Evolutionary conservation across 2,113 vertebrate species (phyloP).

Genomic region (Syngnathus floridae): DNA sequence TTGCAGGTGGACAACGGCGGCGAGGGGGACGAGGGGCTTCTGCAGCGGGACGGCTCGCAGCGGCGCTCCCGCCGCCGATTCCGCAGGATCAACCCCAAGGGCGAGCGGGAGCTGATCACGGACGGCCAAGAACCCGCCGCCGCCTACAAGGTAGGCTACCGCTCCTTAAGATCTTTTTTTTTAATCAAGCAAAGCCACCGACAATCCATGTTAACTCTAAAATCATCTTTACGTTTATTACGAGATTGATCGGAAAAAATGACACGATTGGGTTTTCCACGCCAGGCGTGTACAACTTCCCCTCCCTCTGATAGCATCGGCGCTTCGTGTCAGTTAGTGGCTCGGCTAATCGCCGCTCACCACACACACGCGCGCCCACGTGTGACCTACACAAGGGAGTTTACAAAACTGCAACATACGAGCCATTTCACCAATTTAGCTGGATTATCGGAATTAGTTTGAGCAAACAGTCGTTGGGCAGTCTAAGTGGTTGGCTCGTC

Average conservation of each 20-base stretch:
- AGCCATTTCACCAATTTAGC: neutral
- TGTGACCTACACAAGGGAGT: neutral
- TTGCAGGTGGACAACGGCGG: conserved; percentile 94
- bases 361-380: conserved; percentile 34
- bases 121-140: conserved; percentile 74
- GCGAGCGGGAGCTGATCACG: conserved; percentile 85
- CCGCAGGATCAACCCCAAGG: conserved; percentile 80
- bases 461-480: neutral
- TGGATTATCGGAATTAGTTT: neutral
- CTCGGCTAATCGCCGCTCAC: conserved; percentile 55
- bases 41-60: conserved; percentile 79
- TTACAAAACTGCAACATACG: neutral
- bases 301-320: conserved; percentile 53
- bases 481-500: too few relatives aligned
- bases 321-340: conserved; percentile 64
- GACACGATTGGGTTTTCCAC: neutral
- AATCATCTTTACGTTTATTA: neutral
- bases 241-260: neutral
- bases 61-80: conserved; percentile 82
- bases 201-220: too few relatives aligned
- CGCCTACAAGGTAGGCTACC: conserved; percentile 68
- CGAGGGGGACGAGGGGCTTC: conserved; percentile 78
- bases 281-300: conserved; percentile 10
- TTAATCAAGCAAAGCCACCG: too few relatives aligned
- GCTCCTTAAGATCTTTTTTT: neutral